Base-by-base conservation (phyloP, 2,797 vertebrate species). In the Lagorchestes hirsutus region DNA sequence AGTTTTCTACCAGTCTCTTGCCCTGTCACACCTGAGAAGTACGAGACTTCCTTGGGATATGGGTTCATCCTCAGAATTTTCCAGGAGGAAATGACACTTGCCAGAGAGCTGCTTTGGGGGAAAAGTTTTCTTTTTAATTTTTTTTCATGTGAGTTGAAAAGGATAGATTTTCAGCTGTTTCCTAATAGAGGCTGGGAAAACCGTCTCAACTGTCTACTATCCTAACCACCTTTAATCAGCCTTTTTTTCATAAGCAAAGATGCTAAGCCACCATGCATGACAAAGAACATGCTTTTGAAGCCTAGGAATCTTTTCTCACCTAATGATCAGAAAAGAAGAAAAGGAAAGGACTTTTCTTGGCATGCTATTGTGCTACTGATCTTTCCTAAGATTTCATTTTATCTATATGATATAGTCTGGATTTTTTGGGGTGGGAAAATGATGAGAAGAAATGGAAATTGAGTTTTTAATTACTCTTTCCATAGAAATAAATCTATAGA, bases 41-140 rank as follows among this genome's bases (percentile, higher is more conserved):
- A 34, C 0, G 0, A 12, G 14, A 5, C 40, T 90, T 90, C 56
- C 13, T 4, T 82, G 2, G 3, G 1, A 1, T 29, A 1, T 14
- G 34, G 90, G 1, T 28, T 67, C 91, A 90, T 0, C 3, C 22
- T 18, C 87, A 13, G 40, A 57, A 56, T 90, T n/a, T 40, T 22
- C 4, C 13, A 10, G 40, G 31, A 18, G 31, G 27, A 13, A 18
- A 40, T 16, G 31, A 46, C 56, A 54, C 4, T 27, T 55, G 59
- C n/a, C 40, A 1, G 24, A 1, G 40, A 91, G 5, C 11, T 90
- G 12, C 31, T 50, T 58, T 0, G 0, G 12, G 54, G 58, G 24
- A 34, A 40, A 14, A 40, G 27, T 5, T 28, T 58, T 93, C 27
- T 58, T 58, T 93, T 29, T 58, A 55, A 40, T 28, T 27, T 92